These are phyloP conservation scores for Parnassius orleans DNA, from an alignment of 2,888 invertebrate genomes.

Conservation along the genomic window DNA sequence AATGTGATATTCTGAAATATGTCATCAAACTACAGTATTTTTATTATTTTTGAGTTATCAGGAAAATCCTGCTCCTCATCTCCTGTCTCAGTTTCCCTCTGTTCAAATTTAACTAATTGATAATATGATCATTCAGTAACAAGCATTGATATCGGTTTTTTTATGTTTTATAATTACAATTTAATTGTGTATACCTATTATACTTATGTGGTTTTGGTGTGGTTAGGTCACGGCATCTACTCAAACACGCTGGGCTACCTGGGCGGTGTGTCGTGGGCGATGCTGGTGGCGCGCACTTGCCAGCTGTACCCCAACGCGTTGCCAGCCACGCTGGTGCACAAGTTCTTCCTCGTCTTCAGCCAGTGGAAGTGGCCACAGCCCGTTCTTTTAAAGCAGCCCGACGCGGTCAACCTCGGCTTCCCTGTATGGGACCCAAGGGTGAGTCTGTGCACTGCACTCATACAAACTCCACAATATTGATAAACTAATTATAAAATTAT, in stretches of 20 bases:
- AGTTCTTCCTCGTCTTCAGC: slow-evolving; percentile 99
- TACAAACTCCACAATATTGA: too few relatives aligned
- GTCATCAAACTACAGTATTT: too few relatives aligned
- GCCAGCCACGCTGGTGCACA: slow-evolving; percentile 96
- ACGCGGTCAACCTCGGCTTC: slow-evolving; percentile 92
- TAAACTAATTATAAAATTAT: too few relatives aligned
- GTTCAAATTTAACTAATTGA: too few relatives aligned
- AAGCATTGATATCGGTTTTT: too few relatives aligned
- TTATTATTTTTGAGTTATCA: too few relatives aligned
- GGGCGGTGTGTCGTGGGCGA: slow-evolving; percentile 99
- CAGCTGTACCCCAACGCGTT: slow-evolving; percentile 99
- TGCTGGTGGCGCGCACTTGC: slow-evolving; percentile 98
- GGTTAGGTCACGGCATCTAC: slow-evolving; percentile 95
- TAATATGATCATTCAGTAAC: too few relatives aligned
- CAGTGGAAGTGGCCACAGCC: slow-evolving; percentile 99
- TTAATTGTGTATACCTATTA: not conserved
- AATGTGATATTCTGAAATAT: too few relatives aligned
- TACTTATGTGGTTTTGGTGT: not conserved
- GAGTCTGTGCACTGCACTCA: slow-evolving; percentile 40
- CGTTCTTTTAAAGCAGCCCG: slow-evolving; percentile 95
- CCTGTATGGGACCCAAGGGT: slow-evolving; percentile 99
- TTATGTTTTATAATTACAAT: not conserved
- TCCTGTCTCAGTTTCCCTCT: too few relatives aligned
- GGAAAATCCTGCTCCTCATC: too few relatives aligned
- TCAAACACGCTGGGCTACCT: slow-evolving; percentile 98